Evolutionary conservation across 2,888 invertebrate species (phyloP), one percentile per base, ranked within the genome.

Genomic region (Habroteleia sp.): DNA sequence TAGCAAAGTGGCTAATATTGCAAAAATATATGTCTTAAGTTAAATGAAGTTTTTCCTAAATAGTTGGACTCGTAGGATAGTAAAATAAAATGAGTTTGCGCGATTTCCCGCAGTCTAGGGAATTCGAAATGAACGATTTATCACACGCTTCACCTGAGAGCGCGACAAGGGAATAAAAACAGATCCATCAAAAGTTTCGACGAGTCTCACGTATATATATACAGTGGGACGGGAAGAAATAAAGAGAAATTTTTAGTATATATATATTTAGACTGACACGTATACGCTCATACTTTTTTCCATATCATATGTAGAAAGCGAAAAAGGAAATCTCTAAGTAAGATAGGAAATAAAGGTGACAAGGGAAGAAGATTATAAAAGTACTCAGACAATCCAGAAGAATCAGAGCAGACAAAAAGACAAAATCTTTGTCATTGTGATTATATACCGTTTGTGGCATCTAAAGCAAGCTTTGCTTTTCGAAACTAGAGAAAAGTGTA

Each of bases 161-260:
- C 78, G 77, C 52, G 54, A 52, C 50, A 31, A 50, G 60, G 54
- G 79, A 69, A 82, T n/a, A 82, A 84, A 83, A 84, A 85, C 77
- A 77, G 78, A 81, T 83, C 81, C 78, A 81, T 85, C 82, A 83
- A 83, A 85, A 85, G 83, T 84, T 84, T 82, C 80, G 81, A 82
- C 80, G 81, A 84, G 78, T 77, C 77, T 68, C 52, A 77, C 71
- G 66, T 74, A 77, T 60, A 63, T 54, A 69, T n/a, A 37, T 2
- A 58, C 42, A 58, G 23, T 31, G 27, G 42, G 50, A 74, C 42
- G 16, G 41, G 42, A 48, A 35, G 56, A 31, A 68, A 44, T 33
- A 33, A 73, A 72, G 56, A 50, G 62, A 71, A 73, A 33, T 29
- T 29, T 62, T 37, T 20, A 50, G 65, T 71, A 58, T 76, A 69